Conservation (phyloP, 2,888 invertebrate genomes). For the Bombylius discolor region DNA sequence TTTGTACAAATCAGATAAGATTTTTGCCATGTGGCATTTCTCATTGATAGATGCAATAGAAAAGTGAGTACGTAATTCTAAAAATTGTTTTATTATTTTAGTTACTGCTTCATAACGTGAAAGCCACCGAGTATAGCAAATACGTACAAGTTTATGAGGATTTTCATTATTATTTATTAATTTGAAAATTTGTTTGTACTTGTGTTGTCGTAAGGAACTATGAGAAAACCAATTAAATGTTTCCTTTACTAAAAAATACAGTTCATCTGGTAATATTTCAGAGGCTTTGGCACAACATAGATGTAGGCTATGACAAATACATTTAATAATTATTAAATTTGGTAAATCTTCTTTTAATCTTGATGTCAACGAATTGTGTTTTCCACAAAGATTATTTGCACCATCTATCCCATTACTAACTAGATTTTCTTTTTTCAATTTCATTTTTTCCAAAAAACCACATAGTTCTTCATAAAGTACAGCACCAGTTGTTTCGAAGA, state of each 20-base stretch:
- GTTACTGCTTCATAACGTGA: not conserved
- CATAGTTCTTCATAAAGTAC: not conserved
- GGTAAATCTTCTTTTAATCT: not conserved
- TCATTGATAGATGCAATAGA: too few species aligned
- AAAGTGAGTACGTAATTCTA: not conserved
- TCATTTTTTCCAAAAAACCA: not conserved
- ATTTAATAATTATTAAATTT: not conserved
- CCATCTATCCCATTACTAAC: not conserved
- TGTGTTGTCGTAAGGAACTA: not conserved
- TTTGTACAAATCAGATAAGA: too few species aligned
- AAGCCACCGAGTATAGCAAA: not conserved
- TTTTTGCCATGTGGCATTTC: too few species aligned
- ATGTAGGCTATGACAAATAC: not conserved
- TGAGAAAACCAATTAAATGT: not conserved
- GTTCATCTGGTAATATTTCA: not conserved
- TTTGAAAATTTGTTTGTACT: not conserved
- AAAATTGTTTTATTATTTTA: not conserved
- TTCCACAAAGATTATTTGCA: not conserved
- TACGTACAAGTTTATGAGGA: not conserved
- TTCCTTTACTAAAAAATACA: not conserved
- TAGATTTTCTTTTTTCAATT: not conserved
- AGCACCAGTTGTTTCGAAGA: not conserved
- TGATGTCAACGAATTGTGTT: constrained; percentile 3
- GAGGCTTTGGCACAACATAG: not conserved
- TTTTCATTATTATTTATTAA: not conserved